These are phyloP conservation scores for Gadopsis bispinosus DNA, from an alignment of 2,797 vertebrate species.

Conservation along the genomic window DNA sequence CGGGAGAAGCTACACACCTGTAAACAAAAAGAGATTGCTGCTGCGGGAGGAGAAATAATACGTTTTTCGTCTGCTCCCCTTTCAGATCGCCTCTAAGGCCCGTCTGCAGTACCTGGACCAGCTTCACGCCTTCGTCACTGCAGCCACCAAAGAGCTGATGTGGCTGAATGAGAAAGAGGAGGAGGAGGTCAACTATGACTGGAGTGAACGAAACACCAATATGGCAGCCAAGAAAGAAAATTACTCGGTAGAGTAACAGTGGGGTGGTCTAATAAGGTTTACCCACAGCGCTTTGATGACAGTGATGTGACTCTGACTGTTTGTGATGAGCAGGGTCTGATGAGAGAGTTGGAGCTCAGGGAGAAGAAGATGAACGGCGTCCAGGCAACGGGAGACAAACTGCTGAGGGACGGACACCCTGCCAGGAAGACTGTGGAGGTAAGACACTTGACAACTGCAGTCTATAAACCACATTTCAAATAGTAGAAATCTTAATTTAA, in stretches of 20 bases:
- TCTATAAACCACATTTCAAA: not conserved
- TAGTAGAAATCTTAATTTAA: too few species aligned
- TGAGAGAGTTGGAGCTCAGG: conserved; percentile 93
- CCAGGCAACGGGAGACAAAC: conserved; percentile 88
- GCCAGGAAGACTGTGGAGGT: conserved; percentile 90
- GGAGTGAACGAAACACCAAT: conserved; percentile 93
- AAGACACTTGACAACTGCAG: not conserved
- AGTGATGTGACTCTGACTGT: not conserved
- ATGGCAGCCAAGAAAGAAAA: conserved; percentile 93
- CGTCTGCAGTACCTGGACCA: conserved; percentile 89
- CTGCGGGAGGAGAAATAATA: too few species aligned
- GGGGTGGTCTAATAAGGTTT: accelerated
- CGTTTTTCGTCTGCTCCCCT: not conserved
- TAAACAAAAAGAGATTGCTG: too few species aligned
- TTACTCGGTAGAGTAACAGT: conserved; percentile 87
- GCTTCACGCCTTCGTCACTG: conserved; percentile 89
- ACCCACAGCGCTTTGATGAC: too few species aligned
- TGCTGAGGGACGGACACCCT: conserved; percentile 91
- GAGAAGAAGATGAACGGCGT: conserved; percentile 90
- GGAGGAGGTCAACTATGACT: conserved; percentile 94
- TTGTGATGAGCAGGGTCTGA: conserved; percentile 86
- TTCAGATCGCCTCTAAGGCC: conserved; percentile 88
- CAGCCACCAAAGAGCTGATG: conserved; percentile 94
- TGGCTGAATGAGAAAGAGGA: conserved; percentile 96
- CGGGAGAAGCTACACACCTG: too few species aligned